These are phyloP conservation scores for Coccyzus lansbergi DNA, from an alignment of 2,797 vertebrate genomes.

Conservation along the genomic window DNA sequence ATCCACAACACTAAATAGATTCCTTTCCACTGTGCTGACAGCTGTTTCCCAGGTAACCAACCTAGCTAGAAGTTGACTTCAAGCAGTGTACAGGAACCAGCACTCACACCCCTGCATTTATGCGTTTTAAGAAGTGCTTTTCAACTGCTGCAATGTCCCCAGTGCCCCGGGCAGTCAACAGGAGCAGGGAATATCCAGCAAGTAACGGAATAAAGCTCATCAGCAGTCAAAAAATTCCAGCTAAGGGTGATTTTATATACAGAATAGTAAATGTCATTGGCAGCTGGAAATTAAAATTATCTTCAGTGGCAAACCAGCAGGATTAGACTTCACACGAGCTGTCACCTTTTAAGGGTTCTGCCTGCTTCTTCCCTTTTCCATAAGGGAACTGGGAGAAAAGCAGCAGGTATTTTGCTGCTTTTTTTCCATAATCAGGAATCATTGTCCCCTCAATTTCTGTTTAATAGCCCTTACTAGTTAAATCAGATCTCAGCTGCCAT, in stretches of 20 bases:
- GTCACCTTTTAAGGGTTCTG: conserved; percentile 2
- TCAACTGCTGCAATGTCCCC: not conserved
- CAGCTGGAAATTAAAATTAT: conserved; percentile 61
- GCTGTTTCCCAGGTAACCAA: conserved; percentile 71
- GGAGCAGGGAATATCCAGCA: not conserved
- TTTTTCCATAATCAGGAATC: not conserved
- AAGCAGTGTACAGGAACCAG: conserved; percentile 17
- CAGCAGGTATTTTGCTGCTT: not conserved
- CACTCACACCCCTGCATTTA: conserved; percentile 2
- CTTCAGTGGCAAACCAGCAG: conserved; percentile 38
- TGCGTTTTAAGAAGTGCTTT: not conserved
- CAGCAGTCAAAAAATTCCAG: conserved; percentile 29
- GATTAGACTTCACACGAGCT: conserved; percentile 5
- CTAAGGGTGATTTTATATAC: conserved; percentile 27
- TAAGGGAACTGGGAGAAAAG: not conserved
- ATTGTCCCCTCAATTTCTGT: not conserved
- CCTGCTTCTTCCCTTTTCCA: not conserved
- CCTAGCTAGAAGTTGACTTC: conserved; percentile 44
- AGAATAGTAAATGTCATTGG: conserved; percentile 35
- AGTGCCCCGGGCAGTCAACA: not conserved
- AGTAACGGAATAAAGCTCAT: conserved; percentile 45
- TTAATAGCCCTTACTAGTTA: not conserved
- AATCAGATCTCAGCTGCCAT: not conserved
- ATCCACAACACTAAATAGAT: conserved; percentile 25
- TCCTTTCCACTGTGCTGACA: conserved; percentile 47